Evolutionary conservation across 2,888 invertebrate genomes (phyloP), one percentile per base, ranked within the genome.

Genomic region (Hemistola chrysoprasaria): DNA sequence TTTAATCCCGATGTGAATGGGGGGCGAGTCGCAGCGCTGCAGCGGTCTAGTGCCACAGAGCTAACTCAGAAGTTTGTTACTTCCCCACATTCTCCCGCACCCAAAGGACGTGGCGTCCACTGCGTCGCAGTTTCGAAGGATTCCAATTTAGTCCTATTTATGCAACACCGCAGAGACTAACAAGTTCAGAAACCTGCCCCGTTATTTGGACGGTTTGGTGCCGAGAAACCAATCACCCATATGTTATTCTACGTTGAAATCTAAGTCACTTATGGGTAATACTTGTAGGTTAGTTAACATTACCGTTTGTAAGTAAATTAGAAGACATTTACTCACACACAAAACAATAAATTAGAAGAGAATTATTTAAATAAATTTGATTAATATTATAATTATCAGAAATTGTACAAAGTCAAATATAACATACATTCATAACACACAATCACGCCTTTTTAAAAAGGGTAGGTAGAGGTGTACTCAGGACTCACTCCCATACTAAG

Each of bases 1-100:
- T 77, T 75, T 74, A 76, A 77, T 77, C 70, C 70, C 69, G 50
- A 69, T 67, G 76, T 62, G 76, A 71, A 75, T 78, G 75, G 56
- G 45, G 65, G 16, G 16, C 16, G 16, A 4, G 3, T 16, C 3
- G 50, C 54, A 53, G 69, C 62, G 67, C 69, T n/a, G 64, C 53
- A 63, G 71, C 49, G 72, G 74, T 72, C 35, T 40, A 20, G 35
- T 40, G 48, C 44, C 62, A 72, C 76, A 78, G 66, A 75, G 76
- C 78, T 75, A 71, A 73, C 74, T 73, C 62, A 51, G 65, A 74
- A 85, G 80, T 85, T 85, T 75, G 71, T 64, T 82, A 85, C 78
- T 83, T 78, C 58, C 55, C 48, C 52, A 59, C 56, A 47, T 47
- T 47, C 55, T 48, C 45, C 49, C 47, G 47, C 62, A 42, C 67